A percentile compares a stretch with the other conserved stretches of the same genome.
phyloP scores from a whole-genome alignment of 2,888 invertebrate species.

The Oligia latruncula region DNA sequence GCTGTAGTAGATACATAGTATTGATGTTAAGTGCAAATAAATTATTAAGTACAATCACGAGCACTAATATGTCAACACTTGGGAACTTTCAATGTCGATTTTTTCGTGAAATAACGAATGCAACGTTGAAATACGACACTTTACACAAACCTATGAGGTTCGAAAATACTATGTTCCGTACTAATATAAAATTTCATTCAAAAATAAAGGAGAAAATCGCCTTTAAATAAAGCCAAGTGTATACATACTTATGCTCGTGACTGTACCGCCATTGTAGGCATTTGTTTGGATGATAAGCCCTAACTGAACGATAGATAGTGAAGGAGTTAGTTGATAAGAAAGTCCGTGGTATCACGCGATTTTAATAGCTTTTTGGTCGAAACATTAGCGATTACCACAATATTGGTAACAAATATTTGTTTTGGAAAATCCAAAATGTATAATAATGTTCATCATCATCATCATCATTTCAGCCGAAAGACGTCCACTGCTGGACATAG shows the following conservation, averaged over 20 bases:
- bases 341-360: not conserved
- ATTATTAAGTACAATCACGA: slow-evolving; percentile 26
- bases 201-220: too few species aligned
- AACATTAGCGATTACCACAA: slow-evolving; percentile 1
- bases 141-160: too few species aligned
- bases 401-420: not conserved
- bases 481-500: too few species aligned
- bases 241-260: too few species aligned
- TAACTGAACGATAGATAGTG: slow-evolving; percentile 1
- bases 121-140: too few species aligned
- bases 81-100: too few species aligned
- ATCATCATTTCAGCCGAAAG: too few species aligned
- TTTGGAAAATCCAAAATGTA: not conserved
- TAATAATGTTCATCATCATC: not conserved
- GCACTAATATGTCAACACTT: too few species aligned
- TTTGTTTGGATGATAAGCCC: slow-evolving; percentile 10
- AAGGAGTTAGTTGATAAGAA: slow-evolving; percentile 8
- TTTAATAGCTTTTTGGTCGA: slow-evolving; percentile 11
- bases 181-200: too few species aligned
- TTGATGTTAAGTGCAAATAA: slow-evolving; percentile 34
- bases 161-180: too few species aligned
- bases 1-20: slow-evolving; percentile 29
- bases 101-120: too few species aligned
- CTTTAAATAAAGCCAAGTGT: too few species aligned
- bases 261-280: slow-evolving; percentile 20